These are phyloP conservation scores for Melanotaenia duboulayi DNA, from an alignment of 2,113 vertebrate genomes.

Conservation along the genomic window DNA sequence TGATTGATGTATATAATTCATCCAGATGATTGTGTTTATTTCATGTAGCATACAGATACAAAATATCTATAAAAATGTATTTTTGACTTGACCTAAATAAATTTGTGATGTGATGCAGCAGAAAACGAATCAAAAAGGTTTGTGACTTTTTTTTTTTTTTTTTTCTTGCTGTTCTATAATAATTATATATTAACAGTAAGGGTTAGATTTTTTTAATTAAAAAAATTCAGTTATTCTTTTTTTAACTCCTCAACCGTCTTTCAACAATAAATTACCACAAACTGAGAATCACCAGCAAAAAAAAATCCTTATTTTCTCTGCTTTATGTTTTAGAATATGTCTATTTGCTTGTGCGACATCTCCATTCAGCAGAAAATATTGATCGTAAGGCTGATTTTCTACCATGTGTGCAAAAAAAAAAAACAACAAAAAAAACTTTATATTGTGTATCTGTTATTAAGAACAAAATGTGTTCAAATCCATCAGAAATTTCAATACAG, in stretches of 20 bases:
- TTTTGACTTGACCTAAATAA: constrained; percentile 98
- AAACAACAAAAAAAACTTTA: too few species aligned
- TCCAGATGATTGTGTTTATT: constrained; percentile 74
- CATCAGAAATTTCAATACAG: constrained; percentile 30
- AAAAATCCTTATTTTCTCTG: constrained; percentile 55
- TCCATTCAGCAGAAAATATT: constrained; percentile 1
- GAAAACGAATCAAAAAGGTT: constrained; percentile 58
- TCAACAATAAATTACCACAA: constrained; percentile 14
- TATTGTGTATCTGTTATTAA: not conserved
- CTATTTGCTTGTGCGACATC: constrained; percentile 15
- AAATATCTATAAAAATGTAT: constrained; percentile 88
- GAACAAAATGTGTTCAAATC: constrained; percentile 14
- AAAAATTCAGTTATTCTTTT: too few species aligned
- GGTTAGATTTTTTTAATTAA: too few species aligned
- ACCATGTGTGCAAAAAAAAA: not conserved
- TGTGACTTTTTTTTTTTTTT: not conserved
- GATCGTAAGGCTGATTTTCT: not conserved
- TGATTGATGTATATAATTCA: constrained; percentile 80
- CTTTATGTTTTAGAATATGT: constrained; percentile 6
- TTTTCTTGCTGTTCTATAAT: not conserved
- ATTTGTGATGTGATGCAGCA: constrained; percentile 92
- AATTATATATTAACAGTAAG: too few species aligned
- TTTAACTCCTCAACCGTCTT: not conserved
- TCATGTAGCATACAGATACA: constrained; percentile 84
- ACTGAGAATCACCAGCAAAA: constrained; percentile 22